Evolutionary conservation across 2,888 invertebrate species (phyloP), one percentile per base, ranked within the genome.

Genomic region (Lottia gigantea): DNA sequence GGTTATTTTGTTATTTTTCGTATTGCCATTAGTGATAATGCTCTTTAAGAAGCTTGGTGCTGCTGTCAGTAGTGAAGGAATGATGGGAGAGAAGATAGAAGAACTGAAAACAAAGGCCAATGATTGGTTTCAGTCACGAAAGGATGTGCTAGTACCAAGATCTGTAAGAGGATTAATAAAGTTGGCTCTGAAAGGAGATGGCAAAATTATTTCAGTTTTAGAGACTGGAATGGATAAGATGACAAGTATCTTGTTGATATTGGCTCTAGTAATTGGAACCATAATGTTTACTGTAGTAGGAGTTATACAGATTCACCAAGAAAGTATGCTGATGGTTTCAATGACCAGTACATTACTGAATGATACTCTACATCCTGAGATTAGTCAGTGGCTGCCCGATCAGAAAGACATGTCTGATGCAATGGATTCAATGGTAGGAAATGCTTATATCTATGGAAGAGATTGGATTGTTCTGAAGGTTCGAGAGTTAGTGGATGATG

Each of bases 371-470:
- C 95, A 97, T 89, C 95, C 96, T 46, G 95, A 96, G 83, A 89
- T 92, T 80, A 92, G 93, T 79, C 93, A 94, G 82, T 92, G 95
- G 84, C 90, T 98, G 68, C 97, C 98, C 0, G 93, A 94, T 71
- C 93, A 93, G 6, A 93, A 94, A 83, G 93, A 94, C 66, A 94
- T 96, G 71, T 83, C 86, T 61, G 81, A 85, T 23, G 84, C 88
- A 0, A 91, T 97, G 62, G 96, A 96, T 88, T 95, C 95, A 23
- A 93, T 96, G 76, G 91, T 97, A 15, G 95, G 96, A 81, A 96
- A 97, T 89, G 96, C 96, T 0, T 97, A 97, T 87, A 92, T 94
- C 40, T 96, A 97, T 87, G 97, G 97, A 1, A 91, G 97, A 77
- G 94, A 95, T 85, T 96, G 95, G 83, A 95, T 97, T 81, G 94